Evolutionary conservation across 2,113 vertebrate species (phyloP), one percentile per base, ranked within the genome.

Genomic region (Eurypyga helias): DNA sequence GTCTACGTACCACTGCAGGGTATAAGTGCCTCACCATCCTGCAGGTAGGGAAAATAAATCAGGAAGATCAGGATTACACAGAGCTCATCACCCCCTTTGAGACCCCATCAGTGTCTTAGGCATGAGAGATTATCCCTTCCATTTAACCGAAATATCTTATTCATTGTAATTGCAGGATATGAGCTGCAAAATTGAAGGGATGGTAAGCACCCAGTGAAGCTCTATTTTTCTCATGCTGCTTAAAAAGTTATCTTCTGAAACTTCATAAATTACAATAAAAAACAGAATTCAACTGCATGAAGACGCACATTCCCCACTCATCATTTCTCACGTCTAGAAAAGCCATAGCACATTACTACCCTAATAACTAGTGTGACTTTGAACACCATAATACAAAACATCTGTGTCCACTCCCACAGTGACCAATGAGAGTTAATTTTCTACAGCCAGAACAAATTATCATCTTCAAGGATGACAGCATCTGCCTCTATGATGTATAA

Each of bases 401-500:
- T 98, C 97, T 98, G 97, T 96, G 95, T 96, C 96, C 96, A 97
- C 95, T 98, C 96, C 97, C 97, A 90, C 43, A 93, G 96, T 98
- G 97, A 97, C 97, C 97, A 97, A 93, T 95, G 82, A 97, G 75
- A 97, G 90, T 69, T 95, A 91, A 95, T 97, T 96, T 97, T 96
- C 95, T 94, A 83, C 83, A 86, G 58, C 64, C 91, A 88, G 95
- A 73, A 98, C 92, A 97, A 98, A 97, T 97, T 97, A 97, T 96
- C 49, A 45, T 94, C 91, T 96, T 97, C 94, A 98, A 97, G 95
- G 97, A 97, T 96, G 97, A 96, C 91, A 97, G 69, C 94, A 89
- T 96, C 98, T 98, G 96, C 97, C 97, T 97, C 76, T 10, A 31
- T 98, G 96, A 98, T 98, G 58, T 97, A 98, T 98, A 98, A 98